Conservation (phyloP, 2,888 invertebrate species). For the Leptinotarsa haldemani region DNA sequence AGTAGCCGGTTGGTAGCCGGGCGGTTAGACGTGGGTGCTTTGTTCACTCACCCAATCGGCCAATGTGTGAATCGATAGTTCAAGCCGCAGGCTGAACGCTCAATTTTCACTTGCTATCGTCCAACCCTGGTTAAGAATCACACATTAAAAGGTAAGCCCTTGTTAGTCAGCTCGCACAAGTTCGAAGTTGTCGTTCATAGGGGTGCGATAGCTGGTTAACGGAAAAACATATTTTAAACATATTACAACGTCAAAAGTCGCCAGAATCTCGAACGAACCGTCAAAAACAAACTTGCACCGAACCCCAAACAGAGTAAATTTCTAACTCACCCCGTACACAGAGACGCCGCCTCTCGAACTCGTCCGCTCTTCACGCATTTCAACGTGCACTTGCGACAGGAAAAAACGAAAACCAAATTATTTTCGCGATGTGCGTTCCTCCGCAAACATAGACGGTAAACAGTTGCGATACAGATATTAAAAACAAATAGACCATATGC, state of each 20-base stretch:
- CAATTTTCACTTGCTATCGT: too few species aligned
- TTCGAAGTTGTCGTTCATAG: too few species aligned
- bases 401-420: slow-evolving; percentile 50
- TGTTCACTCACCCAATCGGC: too few species aligned
- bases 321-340: slow-evolving; percentile 17
- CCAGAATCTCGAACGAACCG: neutral
- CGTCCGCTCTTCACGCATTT: slow-evolving; percentile 30
- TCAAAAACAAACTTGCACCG: neutral
- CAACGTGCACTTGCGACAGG: slow-evolving; percentile 31
- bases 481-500: slow-evolving; percentile 64
- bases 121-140: too few species aligned
- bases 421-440: slow-evolving; percentile 58
- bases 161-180: too few species aligned
- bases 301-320: neutral
- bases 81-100: too few species aligned
- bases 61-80: too few species aligned
- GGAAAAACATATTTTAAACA: too few species aligned
- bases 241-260: neutral
- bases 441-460: slow-evolving; percentile 61
- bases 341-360: slow-evolving; percentile 21
- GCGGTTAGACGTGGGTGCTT: too few species aligned
- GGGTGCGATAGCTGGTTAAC: too few species aligned
- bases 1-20: too few species aligned
- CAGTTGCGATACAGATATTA: slow-evolving; percentile 59
- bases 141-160: too few species aligned